A percentile compares a stretch with the other conserved stretches of the same genome.
phyloP scores from a whole-genome alignment of 2,797 vertebrate species.

The Margarornis squamiger region DNA sequence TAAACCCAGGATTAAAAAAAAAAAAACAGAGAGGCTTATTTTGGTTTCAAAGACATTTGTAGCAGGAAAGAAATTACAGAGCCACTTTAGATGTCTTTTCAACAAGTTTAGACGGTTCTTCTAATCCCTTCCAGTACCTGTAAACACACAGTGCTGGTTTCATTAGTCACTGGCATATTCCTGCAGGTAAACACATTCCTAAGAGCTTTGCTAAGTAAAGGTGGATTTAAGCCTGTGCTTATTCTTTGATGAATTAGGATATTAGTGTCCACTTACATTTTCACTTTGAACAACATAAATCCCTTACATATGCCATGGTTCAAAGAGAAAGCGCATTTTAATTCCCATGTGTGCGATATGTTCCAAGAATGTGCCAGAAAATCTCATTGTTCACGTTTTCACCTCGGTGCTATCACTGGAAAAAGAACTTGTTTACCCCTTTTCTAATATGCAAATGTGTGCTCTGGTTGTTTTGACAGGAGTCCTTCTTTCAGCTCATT shows the following conservation, averaged over 20 bases:
- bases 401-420: background rate
- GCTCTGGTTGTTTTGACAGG: background rate
- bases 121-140: constrained; percentile 19
- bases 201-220: constrained; percentile 7
- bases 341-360: background rate
- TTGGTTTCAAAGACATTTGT: constrained; percentile 14
- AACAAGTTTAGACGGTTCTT: background rate
- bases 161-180: constrained; percentile 6
- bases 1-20: background rate
- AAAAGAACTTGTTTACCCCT: background rate
- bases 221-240: constrained; percentile 28
- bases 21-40: background rate
- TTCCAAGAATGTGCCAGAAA: constrained; percentile 23
- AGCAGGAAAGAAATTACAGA: constrained; percentile 8
- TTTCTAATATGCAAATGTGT: background rate
- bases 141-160: background rate
- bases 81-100: constrained; percentile 1
- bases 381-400: constrained; percentile 23
- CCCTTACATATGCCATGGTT: background rate
- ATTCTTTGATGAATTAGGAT: constrained; percentile 48
- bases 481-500: background rate
- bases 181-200: constrained; percentile 53
- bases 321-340: constrained; percentile 48
- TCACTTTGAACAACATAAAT: constrained; percentile 54
- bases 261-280: constrained; percentile 16